Evolutionary conservation across 2,888 invertebrate genomes (phyloP).

Genomic region (Malacosoma neustria): DNA sequence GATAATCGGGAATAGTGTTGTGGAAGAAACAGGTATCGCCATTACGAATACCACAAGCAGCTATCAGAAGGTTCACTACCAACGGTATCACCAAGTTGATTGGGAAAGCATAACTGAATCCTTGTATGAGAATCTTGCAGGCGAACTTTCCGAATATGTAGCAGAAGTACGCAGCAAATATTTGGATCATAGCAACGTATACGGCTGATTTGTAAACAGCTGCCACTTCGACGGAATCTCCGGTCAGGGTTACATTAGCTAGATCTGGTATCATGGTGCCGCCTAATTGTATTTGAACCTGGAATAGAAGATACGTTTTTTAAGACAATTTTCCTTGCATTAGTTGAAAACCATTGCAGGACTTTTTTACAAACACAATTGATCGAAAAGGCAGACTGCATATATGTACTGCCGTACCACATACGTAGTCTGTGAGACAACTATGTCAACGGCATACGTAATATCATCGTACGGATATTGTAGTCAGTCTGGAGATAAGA

Average conservation of each 20-base stretch:
- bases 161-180: slow-evolving; percentile 88
- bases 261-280: slow-evolving; percentile 81
- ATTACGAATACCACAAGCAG: slow-evolving; percentile 90
- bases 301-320: no score
- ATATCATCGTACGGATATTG: no score
- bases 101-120: slow-evolving; percentile 97
- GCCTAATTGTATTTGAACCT: slow-evolving; percentile 77
- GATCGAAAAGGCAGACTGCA: no score
- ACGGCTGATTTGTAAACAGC: slow-evolving; percentile 83
- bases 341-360: no score
- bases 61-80: slow-evolving; percentile 89
- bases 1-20: slow-evolving; percentile 87
- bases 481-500: no score
- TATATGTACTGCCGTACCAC: no score
- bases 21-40: slow-evolving; percentile 93
- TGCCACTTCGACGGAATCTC: slow-evolving; percentile 82
- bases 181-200: slow-evolving; percentile 86
- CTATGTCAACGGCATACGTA: no score
- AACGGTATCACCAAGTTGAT: slow-evolving; percentile 94
- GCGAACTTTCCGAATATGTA: slow-evolving; percentile 97
- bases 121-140: slow-evolving; percentile 97
- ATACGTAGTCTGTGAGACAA: no score
- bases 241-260: slow-evolving; percentile 83
- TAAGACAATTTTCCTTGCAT: no score
- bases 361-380: no score